Evolutionary conservation across 1,140 invertebrate species (phyloP).

Genomic region (Gonatopus flavifemur): DNA sequence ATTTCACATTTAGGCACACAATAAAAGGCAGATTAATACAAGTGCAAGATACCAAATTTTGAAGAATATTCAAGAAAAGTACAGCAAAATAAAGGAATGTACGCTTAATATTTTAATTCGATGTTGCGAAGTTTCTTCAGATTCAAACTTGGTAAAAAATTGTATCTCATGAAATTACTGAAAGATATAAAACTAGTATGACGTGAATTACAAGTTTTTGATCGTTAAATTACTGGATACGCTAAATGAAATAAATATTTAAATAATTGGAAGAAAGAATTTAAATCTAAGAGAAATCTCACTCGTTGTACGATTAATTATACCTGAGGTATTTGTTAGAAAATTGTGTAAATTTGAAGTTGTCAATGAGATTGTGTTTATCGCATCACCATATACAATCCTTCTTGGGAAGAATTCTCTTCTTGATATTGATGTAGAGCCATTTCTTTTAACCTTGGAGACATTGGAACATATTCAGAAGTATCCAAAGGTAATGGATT

Average conservation of each 20-base stretch:
- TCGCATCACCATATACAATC: constrained; percentile 53
- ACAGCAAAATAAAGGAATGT: background rate
- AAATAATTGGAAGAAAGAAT: no score
- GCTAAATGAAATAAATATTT: no score
- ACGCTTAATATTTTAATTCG: no score
- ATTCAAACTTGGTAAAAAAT: background rate
- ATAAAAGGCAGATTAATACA: constrained; percentile 31
- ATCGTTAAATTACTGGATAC: constrained; percentile 1
- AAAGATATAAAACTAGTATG: constrained; percentile 1
- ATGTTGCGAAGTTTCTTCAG: no score
- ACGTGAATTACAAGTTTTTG: constrained; percentile 17
- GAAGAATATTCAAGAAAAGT: background rate
- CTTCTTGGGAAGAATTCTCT: constrained; percentile 36
- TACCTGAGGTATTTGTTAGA: no score
- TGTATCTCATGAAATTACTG: background rate
- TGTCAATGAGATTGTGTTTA: constrained; percentile 16
- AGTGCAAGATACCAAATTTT: constrained; percentile 1
- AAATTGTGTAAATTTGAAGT: background rate
- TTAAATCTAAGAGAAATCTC: no score
- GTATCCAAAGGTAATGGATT: constrained; percentile 22
- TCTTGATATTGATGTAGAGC: constrained; percentile 27
- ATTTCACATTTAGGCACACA: constrained; percentile 33
- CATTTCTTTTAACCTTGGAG: constrained; percentile 41
- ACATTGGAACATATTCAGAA: constrained; percentile 53
- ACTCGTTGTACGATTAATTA: no score